Base-by-base conservation (phyloP, 2,113 vertebrate genomes). In the Mobula hypostoma region DNA sequence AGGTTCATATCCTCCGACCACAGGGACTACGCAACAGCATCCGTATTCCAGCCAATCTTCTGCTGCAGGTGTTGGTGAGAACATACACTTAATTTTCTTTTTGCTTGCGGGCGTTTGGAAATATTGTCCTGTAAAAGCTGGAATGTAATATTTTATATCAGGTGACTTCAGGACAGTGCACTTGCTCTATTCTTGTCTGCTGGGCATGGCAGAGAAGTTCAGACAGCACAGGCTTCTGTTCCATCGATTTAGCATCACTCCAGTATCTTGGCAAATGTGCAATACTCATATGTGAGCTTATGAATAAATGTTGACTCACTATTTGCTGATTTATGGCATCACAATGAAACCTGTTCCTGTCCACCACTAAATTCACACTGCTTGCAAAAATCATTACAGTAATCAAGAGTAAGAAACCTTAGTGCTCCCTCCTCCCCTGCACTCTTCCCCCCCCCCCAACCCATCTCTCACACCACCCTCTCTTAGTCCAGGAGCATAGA, bases 31-130 rank as follows among this genome's bases (percentile, higher is more conserved):
- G 63, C 97, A 97, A 95, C 99, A 99, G 95, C 97, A 97, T 93
- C 96, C 97, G 5, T 93, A 93, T 74, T 40, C 63, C 66, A 91
- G 66, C 68, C 98, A 98, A 95, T 97, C 98, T 95, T 97, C 98
- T 88, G 98, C 97, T 94, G 97, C 98, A 94, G 97, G 98, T 95
- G 98, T 98, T 61, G 98, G 99, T 99, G 98, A 93, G 9, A 40
- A 74, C 11, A 29, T 36, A 15, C 1, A 14, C 61, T 68, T 90
- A 2, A 93, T 27, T 72, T 40, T 72, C 5, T 70, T 9, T 48
- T 36, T 21, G 27, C 15, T 40, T 74, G 48, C 1, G 72, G 48
- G 7, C 56, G 14, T 19, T 8, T 27, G 91, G 40, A 93, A 48
- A 76, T 93, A 92, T 19, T 68, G 29, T 32, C 29, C 24, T 93